Conservation (phyloP, 2,113 vertebrate genomes). For the Elephas maximus region DNA sequence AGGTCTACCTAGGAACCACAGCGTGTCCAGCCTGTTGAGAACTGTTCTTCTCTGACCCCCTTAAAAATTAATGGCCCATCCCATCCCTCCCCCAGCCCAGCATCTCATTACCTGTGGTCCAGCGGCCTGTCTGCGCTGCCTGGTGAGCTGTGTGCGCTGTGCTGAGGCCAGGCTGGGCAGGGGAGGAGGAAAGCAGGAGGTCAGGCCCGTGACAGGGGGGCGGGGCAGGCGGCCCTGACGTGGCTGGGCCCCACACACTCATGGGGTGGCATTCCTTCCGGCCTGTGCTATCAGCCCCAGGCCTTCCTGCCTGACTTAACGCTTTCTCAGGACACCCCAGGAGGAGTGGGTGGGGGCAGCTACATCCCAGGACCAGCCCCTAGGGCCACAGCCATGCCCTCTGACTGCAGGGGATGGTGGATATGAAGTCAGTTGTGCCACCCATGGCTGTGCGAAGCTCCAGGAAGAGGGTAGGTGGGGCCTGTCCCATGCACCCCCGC, state of each 20-base stretch:
- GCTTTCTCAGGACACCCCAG: background rate
- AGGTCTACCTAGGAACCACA: background rate
- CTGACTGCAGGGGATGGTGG: background rate
- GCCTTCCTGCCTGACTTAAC: conserved; percentile 66
- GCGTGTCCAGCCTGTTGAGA: background rate
- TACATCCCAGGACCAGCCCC: background rate
- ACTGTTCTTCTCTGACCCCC: background rate
- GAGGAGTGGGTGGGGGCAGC: background rate
- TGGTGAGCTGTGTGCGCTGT: background rate
- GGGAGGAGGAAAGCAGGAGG: background rate
- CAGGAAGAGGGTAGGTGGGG: background rate
- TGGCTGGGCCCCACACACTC: background rate
- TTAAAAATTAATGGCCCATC: background rate
- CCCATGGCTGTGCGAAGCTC: background rate
- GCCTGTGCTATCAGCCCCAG: conserved; percentile 30
- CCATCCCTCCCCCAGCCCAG: background rate
- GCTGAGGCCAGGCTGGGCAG: background rate
- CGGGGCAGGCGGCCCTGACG: background rate
- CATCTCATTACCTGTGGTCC: conserved; percentile 69
- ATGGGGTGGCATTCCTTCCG: conserved; percentile 33
- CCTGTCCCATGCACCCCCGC: background rate
- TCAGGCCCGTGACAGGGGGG: background rate
- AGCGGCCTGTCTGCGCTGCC: background rate
- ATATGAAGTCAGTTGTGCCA: background rate
- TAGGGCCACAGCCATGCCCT: background rate